These are phyloP conservation scores for Leucoma salicis DNA, from an alignment of 2,888 invertebrate species.

Conservation along the genomic window DNA sequence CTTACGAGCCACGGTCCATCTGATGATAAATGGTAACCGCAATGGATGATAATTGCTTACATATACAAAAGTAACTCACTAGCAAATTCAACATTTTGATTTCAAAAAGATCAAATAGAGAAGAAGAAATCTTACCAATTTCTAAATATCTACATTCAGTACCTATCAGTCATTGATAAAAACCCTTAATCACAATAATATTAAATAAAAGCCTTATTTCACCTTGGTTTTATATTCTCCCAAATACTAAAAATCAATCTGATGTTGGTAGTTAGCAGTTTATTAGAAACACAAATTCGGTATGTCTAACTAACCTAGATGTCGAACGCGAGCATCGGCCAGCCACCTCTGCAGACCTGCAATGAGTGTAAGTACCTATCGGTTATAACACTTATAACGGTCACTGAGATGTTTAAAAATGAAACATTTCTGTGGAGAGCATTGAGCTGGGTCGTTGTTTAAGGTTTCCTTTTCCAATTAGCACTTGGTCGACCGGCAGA, in stretches of 20 bases:
- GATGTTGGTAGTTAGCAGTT: not conserved
- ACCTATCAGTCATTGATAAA: too few relatives aligned
- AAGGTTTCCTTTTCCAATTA: constrained; percentile 82
- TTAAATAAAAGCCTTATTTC: too few relatives aligned
- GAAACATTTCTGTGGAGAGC: constrained; percentile 81
- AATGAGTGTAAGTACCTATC: constrained; percentile 47
- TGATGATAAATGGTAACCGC: too few relatives aligned
- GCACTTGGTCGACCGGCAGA: constrained; percentile 73
- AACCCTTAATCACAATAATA: too few relatives aligned
- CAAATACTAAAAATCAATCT: not conserved
- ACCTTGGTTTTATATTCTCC: not conserved
- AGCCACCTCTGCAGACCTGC: constrained; percentile 25
- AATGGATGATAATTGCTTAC: too few relatives aligned
- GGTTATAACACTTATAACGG: constrained; percentile 78
- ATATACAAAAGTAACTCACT: too few relatives aligned
- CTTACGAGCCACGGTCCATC: too few relatives aligned
- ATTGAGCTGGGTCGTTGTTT: constrained; percentile 80
- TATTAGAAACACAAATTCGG: constrained; percentile 13
- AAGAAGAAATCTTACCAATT: too few relatives aligned
- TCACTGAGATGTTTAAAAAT: constrained; percentile 74
- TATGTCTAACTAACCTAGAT: constrained; percentile 37
- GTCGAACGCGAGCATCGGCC: constrained; percentile 19
- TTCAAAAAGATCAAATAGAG: too few relatives aligned
- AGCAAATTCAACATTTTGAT: too few relatives aligned
- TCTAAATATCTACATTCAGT: too few relatives aligned